Evolutionary conservation across 2,113 vertebrate genomes (phyloP), one percentile per base, ranked within the genome.

Genomic region (Eolophus roseicapilla): DNA sequence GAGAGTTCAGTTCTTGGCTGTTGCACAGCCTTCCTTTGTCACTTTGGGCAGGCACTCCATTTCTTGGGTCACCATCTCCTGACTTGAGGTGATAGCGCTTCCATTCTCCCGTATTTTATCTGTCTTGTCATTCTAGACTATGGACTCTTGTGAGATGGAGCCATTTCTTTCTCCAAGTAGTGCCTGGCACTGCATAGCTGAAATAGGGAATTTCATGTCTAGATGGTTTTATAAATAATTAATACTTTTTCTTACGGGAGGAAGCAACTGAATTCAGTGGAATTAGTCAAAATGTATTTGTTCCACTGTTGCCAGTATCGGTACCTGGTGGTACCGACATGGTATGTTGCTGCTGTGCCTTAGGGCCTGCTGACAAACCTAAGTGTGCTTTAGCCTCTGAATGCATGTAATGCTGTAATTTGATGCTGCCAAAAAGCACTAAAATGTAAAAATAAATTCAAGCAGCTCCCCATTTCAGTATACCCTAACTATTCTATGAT

Each of bases 201-300:
- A 57, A 87, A 68, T 15, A 10, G 13, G 33, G 23, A 85, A 60
- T 82, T 87, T 28, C 41, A 8, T 7, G 9, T 50, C 59, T 92
- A 69, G 41, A 17, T 93, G 41, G 14, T 86, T 41, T 82, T 69
- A 47, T 12, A 78, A 71, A 67, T 70, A 77, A 62, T 85, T 44
- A 71, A 76, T 75, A 15, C 8, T 52, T 79, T 80, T 89, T 78
- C 43, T 80, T 29, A 31, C 46, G 33, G 59, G 33, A 50, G 21
- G 37, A 69, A 85, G 31, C 39, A 80, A 29, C 69, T 53, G 35
- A 70, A 70, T 93, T 80, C 59, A 75, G 6, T 81, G 60, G 71
- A 85, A 80, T 90, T 86, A 86, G 67, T 86, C 84, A 80, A 82
- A 90, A 88, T 47, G 16, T 46, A 55, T 94, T 96, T 88, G 43